Evolutionary conservation across 2,888 invertebrate species (phyloP), one percentile per base, ranked within the genome.

Genomic region (Campoplex nolae): DNA sequence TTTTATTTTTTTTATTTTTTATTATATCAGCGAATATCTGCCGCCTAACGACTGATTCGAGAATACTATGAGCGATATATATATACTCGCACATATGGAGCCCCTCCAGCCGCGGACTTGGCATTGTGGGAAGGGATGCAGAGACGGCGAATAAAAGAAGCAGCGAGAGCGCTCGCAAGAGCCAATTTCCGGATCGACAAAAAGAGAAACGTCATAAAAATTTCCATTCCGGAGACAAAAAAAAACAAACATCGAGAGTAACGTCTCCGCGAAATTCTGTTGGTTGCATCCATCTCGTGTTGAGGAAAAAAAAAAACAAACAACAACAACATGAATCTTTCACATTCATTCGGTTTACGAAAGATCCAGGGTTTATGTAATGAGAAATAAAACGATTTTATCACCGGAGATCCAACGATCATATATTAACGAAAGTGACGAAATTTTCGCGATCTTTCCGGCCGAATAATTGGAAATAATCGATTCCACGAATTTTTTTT

Each of bases 31-130:
- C 32, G 16, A 6, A 62, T 7, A 32, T 16, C 58, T 32, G 62
- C 32, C 16, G 62, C 32, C 2, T 32, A 6, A 62, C 16, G 16
- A 62, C 62, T 62, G 62, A 32, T 62, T 32, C 7, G 62, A 32
- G 32, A 62, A 32, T 62, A 32, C 32, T 32, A 32, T 6, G 32
- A 62, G 62, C 62, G 16, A 16, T 16, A 32, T 62, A 28, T 32
- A 32, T 62, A 62, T 7, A 23, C 6, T n/a, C n/a, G 1, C 38
- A 38, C 38, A 62, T 32, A 32, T 32, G 32, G 16, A 16, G 13
- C 32, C 62, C 62, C 62, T 32, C 62, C 62, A 62, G 16, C 62
- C 62, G 23, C n/a, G 42, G 35, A 42, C 42, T 68, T n/a, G 67
- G 67, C 23, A 68, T 9, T 42, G 42, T n/a, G 42, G 42, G n/a